Evolutionary conservation across 2,888 invertebrate species (phyloP).

Genomic region (Lysandra bellargus): DNA sequence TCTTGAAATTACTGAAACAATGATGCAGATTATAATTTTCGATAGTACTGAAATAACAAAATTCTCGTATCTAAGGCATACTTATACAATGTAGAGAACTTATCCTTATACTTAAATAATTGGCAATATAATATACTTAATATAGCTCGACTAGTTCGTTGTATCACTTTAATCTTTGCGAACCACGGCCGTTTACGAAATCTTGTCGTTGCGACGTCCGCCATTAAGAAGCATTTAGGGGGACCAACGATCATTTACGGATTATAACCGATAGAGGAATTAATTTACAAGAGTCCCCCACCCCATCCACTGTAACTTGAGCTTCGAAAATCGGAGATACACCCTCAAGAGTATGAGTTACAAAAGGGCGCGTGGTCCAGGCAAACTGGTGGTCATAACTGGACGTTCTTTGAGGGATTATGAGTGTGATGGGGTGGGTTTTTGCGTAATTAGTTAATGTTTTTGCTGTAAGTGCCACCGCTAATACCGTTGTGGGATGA

Average conservation of each 20-base stretch:
- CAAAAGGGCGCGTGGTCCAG: conserved; percentile 44
- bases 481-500: conserved; percentile 44
- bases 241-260: conserved; percentile 76
- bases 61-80: not conserved
- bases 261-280: conserved; percentile 77
- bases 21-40: too few species aligned
- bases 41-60: not conserved
- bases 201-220: conserved; percentile 22
- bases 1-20: too few species aligned
- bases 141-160: not conserved
- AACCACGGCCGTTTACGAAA: not conserved
- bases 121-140: not conserved
- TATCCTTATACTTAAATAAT: not conserved
- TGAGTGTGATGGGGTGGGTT: conserved; percentile 66
- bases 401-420: conserved; percentile 78
- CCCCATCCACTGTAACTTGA: conserved; percentile 53
- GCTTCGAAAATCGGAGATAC: conserved; percentile 48
- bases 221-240: conserved; percentile 74
- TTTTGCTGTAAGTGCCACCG: conserved; percentile 54
- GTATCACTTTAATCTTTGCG: conserved; percentile 8
- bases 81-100: not conserved
- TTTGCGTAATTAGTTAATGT: conserved; percentile 74
- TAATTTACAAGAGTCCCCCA: conserved; percentile 65
- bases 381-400: conserved; percentile 57
- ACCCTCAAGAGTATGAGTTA: conserved; percentile 28